Conservation (phyloP, 2,797 vertebrate genomes). For the Muscicapa comitata region DNA sequence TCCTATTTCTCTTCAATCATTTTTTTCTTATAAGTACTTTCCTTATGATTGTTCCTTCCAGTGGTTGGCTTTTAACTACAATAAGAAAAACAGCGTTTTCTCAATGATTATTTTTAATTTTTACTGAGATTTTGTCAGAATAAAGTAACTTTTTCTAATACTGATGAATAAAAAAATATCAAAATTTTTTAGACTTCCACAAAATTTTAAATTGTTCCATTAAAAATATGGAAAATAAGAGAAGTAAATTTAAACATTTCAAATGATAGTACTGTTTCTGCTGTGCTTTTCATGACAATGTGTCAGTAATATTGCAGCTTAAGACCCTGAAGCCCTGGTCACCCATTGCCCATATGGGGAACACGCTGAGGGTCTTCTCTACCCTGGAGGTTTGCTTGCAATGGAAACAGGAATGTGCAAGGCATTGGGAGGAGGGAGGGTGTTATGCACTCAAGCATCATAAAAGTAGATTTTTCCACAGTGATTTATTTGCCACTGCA, state of each 20-base stretch:
- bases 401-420: not conserved
- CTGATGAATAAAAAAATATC: not conserved
- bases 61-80: not conserved
- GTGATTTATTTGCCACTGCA: not conserved
- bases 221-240: not conserved
- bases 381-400: not conserved
- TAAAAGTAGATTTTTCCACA: not conserved
- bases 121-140: not conserved
- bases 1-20: not conserved
- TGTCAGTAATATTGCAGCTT: not conserved
- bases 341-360: rapidly evolving
- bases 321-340: not conserved
- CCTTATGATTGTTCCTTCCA: not conserved
- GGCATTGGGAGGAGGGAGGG: no score
- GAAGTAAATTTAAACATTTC: not conserved
- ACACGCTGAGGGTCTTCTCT: rapidly evolving
- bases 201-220: not conserved
- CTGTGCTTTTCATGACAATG: not conserved
- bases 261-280: not conserved
- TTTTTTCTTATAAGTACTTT: not conserved
- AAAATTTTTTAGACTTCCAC: not conserved
- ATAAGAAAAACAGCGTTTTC: not conserved
- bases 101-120: not conserved
- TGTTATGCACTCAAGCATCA: not conserved
- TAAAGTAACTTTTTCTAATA: not conserved